phyloP scores from a whole-genome alignment of 1,140 invertebrate species.

The Anastatus disparis region DNA sequence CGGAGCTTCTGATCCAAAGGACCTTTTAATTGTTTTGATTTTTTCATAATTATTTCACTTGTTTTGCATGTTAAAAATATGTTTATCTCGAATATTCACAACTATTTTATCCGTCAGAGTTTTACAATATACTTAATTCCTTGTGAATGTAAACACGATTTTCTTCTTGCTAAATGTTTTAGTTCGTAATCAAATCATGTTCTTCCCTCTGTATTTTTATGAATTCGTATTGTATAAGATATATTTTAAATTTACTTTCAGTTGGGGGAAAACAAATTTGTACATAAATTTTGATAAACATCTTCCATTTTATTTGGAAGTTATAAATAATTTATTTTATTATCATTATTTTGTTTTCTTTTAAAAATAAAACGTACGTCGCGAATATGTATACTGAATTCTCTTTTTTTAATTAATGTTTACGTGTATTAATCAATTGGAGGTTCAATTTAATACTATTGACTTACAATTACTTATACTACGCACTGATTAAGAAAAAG shows the following conservation, averaged over 20 bases:
- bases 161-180: neutral
- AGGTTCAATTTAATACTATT: neutral
- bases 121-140: constrained; percentile 5
- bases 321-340: too few species aligned
- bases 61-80: too few species aligned
- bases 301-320: too few species aligned
- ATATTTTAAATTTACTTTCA: neutral
- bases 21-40: constrained; percentile 7
- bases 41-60: too few species aligned
- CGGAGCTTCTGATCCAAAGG: neutral
- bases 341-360: too few species aligned
- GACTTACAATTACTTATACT: neutral
- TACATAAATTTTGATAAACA: too few species aligned
- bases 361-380: neutral
- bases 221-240: constrained; percentile 5
- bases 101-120: too few species aligned
- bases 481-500: neutral
- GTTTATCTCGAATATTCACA: too few species aligned
- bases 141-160: constrained; percentile 9
- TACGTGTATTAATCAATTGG: neutral
- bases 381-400: neutral
- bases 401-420: neutral
- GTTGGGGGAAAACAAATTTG: too few species aligned
- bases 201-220: constrained; percentile 6
- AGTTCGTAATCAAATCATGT: neutral